Evolutionary conservation across 2,113 vertebrate genomes (phyloP).

Genomic region (Regulus satrapa): DNA sequence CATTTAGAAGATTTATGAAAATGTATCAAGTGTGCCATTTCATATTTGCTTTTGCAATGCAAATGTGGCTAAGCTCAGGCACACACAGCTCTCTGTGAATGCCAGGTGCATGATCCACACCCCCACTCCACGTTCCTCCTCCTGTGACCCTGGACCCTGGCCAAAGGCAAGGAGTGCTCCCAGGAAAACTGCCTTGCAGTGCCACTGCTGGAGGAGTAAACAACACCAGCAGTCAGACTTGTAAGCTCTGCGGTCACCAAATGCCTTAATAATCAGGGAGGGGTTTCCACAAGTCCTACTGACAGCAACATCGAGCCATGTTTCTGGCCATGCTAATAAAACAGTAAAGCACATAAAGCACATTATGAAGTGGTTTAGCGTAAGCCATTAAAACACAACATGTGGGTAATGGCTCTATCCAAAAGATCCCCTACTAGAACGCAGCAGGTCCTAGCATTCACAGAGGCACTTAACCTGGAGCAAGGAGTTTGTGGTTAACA

Average conservation of each 20-base stretch:
- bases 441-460: neutral
- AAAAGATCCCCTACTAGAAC: neutral
- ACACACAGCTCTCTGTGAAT: neutral
- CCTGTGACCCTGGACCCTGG: neutral
- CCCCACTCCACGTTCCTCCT: fast-evolving
- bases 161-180: neutral
- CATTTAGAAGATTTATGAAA: neutral
- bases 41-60: neutral
- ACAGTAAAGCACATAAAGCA: neutral
- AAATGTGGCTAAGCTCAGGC: neutral
- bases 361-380: neutral
- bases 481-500: neutral
- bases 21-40: neutral
- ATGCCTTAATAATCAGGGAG: neutral
- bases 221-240: neutral
- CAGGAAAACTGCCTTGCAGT: neutral
- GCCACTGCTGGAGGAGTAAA: neutral
- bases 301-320: neutral
- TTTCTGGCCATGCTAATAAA: neutral
- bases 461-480: neutral
- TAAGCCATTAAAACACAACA: neutral
- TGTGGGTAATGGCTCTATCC: fast-evolving
- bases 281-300: neutral
- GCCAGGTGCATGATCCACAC: neutral
- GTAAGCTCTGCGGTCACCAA: neutral